Conservation (phyloP, 2,797 vertebrate species). For the Pipistrellus nathusii region DNA sequence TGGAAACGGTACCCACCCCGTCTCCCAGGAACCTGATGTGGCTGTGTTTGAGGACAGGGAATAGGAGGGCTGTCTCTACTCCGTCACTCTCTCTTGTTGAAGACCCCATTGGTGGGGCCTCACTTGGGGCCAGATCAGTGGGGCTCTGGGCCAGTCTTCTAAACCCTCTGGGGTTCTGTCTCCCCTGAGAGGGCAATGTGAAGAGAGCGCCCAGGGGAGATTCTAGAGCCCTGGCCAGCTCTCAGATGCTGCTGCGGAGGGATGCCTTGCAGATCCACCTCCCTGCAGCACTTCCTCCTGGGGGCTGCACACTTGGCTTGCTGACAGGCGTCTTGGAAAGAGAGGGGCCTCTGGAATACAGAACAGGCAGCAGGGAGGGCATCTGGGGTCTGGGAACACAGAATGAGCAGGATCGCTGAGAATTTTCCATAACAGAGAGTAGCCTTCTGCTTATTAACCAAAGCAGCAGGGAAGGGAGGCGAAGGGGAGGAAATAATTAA, state of each 20-base stretch:
- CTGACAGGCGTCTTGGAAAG: constrained; percentile 6
- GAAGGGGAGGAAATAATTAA: constrained; percentile 61
- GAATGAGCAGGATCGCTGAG: constrained; percentile 44
- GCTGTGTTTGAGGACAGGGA: constrained; percentile 1
- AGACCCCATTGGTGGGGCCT: not conserved
- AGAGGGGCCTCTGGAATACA: not conserved
- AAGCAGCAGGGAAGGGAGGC: not conserved
- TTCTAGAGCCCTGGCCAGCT: not conserved
- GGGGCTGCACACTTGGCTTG: not conserved
- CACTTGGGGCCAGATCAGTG: not conserved
- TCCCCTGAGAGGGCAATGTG: not conserved
- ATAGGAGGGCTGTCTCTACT: not conserved
- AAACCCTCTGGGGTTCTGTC: not conserved
- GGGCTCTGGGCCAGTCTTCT: not conserved
- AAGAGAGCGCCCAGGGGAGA: not conserved
- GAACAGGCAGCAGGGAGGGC: constrained; percentile 14
- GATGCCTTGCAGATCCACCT: not conserved
- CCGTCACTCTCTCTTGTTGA: not conserved
- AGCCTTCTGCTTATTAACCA: constrained; percentile 46
- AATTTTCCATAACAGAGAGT: constrained; percentile 56
- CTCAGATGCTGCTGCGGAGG: not conserved
- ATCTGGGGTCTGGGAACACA: constrained; percentile 4
- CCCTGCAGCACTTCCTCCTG: not conserved
- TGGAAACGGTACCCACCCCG: not conserved
- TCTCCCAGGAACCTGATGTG: not conserved